Evolutionary conservation across 2,113 vertebrate genomes (phyloP).

Genomic region (Dasyornis broadbenti): DNA sequence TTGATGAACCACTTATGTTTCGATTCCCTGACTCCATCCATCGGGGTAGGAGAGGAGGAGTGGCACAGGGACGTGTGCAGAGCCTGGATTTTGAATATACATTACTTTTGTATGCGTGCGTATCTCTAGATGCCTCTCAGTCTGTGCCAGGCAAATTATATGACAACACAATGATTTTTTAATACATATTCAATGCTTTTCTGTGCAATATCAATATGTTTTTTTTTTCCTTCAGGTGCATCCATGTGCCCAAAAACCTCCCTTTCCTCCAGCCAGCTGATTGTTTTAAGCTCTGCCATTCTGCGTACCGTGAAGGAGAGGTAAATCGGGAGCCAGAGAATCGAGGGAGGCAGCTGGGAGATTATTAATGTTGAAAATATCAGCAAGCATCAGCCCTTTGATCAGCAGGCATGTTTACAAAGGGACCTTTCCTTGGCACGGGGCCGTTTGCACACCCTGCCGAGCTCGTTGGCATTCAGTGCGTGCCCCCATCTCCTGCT

Average conservation of each 20-base stretch:
- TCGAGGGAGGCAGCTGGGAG: conserved; percentile 32
- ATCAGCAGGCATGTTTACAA: conserved; percentile 41
- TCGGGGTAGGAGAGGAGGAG: not conserved
- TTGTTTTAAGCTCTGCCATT: not conserved
- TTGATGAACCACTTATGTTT: not conserved
- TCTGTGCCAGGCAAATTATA: not conserved
- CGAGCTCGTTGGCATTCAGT: conserved; percentile 33
- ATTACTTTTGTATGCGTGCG: not conserved
- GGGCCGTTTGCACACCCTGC: not conserved
- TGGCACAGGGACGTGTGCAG: not conserved
- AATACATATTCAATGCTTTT: not conserved
- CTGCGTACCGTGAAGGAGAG: not conserved
- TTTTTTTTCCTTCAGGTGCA: not conserved
- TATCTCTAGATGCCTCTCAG: not conserved
- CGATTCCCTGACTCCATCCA: not conserved
- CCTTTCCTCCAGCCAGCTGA: not conserved
- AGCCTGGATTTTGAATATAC: not conserved
- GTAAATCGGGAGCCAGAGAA: not conserved
- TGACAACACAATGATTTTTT: not conserved
- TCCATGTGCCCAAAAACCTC: not conserved
- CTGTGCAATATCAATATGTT: rapidly evolving
- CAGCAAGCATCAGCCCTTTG: conserved; percentile 41
- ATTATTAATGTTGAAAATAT: conserved; percentile 47
- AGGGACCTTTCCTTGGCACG: conserved; percentile 18
- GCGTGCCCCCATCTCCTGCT: conserved; percentile 9